Evolutionary conservation across 37 sponge, comb jelly and placozoan species (phyloP), one percentile per base, ranked within the genome.

Genomic region (Halichondria panicea): DNA sequence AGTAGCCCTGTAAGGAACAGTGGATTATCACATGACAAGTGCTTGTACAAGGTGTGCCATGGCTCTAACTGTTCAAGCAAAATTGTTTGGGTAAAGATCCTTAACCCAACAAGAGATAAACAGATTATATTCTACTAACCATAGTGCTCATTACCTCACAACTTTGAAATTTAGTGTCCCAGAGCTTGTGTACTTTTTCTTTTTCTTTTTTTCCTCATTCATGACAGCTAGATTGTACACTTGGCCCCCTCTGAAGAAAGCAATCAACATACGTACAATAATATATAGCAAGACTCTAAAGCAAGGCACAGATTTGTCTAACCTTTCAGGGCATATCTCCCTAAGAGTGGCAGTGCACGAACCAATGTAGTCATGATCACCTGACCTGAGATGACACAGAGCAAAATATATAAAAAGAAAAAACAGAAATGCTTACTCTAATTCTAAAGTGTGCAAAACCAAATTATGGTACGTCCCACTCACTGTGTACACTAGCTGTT

Each of bases 331-430:
- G 38, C 68, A 57, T 11, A 94, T 79, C 43, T 94, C 94, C 36
- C 56, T 73, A 33, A 94, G 75, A 33, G 84, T 72, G 24, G 70
- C 69, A 2, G 75, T 75, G 40, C 66, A 60, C 22, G 55, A 41
- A 8, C 94, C 94, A 56, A 94, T 94, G 52, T 86, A 75, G 57
- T 94, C 90, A 69, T 89, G 87, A 32, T 64, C 69, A 0, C 93
- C 93, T 52, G 86, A 84, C 45, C 88, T 88, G 53, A 38, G n/a
- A n/a, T n/a, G n/a, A n/a, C n/a, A n/a, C n/a, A n/a, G n/a, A n/a
- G n/a, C n/a, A n/a, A n/a, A n/a, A n/a, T n/a, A n/a, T n/a, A n/a
- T n/a, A n/a, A n/a, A n/a, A n/a, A n/a, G n/a, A n/a, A n/a, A n/a
- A n/a, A n/a, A n/a, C n/a, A n/a, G n/a, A n/a, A n/a, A n/a, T n/a